Conservation (phyloP, 1,140 invertebrate species). For the Cherax quadricarinatus region DNA sequence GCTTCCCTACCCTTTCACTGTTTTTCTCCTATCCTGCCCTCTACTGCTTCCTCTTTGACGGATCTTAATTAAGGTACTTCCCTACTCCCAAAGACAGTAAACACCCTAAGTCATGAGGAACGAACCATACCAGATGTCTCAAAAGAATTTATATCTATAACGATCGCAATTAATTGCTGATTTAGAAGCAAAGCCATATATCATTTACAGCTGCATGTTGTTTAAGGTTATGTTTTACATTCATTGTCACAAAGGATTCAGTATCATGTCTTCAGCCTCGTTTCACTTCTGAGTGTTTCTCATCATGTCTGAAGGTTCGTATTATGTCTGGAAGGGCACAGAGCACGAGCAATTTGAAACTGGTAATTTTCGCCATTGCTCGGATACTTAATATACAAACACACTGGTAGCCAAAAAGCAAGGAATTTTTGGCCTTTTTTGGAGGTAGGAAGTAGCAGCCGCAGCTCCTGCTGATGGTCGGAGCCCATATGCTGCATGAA, state of each 20-base stretch:
- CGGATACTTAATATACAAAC: neutral
- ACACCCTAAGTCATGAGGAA: neutral
- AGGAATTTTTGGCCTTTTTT: conserved; percentile 22
- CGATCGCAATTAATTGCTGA: neutral
- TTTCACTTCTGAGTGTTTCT: no score
- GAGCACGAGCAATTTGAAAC: neutral
- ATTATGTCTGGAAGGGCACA: neutral
- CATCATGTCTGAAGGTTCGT: neutral
- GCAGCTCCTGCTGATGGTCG: conserved; percentile 28
- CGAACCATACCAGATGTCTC: neutral
- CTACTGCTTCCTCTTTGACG: neutral
- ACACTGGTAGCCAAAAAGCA: conserved; percentile 31
- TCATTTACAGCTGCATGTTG: neutral
- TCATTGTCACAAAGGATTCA: neutral
- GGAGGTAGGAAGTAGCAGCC: neutral
- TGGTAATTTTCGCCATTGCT: conserved; percentile 24
- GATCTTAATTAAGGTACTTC: neutral
- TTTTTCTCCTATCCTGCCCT: neutral
- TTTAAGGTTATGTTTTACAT: neutral
- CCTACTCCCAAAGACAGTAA: neutral
- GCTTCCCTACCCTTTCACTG: neutral
- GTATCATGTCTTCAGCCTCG: no score
- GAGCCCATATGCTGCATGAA: conserved; percentile 43
- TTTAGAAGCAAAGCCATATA: neutral
- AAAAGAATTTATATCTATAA: neutral